Base-by-base conservation (phyloP, 2,888 invertebrate genomes). In the Tanytarsus gracilentus region DNA sequence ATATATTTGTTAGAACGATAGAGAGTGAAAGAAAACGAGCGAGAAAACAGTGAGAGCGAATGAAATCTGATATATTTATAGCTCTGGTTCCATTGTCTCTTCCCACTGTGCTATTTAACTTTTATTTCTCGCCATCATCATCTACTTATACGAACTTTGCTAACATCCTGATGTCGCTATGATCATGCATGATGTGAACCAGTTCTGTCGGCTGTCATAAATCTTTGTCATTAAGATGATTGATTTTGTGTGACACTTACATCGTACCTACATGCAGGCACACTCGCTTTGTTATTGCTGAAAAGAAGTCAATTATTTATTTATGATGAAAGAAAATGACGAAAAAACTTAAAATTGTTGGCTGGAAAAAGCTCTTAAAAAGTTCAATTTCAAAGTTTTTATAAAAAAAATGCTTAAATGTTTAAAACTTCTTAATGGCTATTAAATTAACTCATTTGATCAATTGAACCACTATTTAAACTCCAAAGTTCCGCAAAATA, bases 41-140 rank as follows among this genome's bases (percentile, higher is more conserved):
- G 16, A n/a, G 40, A 14, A 9, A 40, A 6, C 14, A 14, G 3
- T 16, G 14, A 40, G 14, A 30, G 4, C 7, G 18, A 52, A 52
- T 52, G 52, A 52, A 52, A 52, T 52, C 29, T 52, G 30, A 52
- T 29, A 52, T 40, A 11, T 52, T 52, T 33, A 52, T 52, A 14
- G 52, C 52, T 21, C n/a, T 52, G n/a, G 14, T 52, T 25, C 18
- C 21, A 30, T 52, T 52, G 16, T 52, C 33, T 52, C 30, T 30
- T 25, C 11, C 9, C 8, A 23, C 21, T n/a, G 52, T 52, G 18
- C n/a, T 26, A 29, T 29, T 30, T 52, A 14, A 6, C 7, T 18
- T 52, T 26, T 52, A 11, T 33, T n/a, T 33, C 9, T 33, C 33
- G 9, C n/a, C 6, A 11, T 33, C 6, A 9, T 33, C 33, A 33